phyloP scores from a whole-genome alignment of 2,888 invertebrate genomes.

The Sisyra nigra region DNA sequence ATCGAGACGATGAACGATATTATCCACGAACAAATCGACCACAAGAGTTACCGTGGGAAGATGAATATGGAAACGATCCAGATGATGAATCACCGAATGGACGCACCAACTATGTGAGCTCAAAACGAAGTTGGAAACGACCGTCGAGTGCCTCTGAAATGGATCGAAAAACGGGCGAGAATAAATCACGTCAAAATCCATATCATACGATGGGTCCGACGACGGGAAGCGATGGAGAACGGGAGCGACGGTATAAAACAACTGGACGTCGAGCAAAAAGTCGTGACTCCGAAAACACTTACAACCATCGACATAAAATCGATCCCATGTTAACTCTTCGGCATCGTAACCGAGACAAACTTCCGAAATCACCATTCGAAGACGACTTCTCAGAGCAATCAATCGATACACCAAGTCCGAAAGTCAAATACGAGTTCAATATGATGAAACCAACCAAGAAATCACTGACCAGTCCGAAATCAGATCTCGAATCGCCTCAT shows the following conservation, averaged over 20 bases:
- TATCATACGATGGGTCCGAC: constrained; percentile 19
- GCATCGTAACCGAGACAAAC: constrained; percentile 12
- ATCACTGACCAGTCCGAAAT: constrained; percentile 4
- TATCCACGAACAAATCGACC: constrained; percentile 18
- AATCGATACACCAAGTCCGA: constrained; percentile 7
- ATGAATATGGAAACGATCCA: constrained; percentile 30
- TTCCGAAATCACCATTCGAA: constrained; percentile 12
- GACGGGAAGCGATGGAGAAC: constrained; percentile 36
- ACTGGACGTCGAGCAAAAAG: constrained; percentile 29
- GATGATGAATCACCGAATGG: constrained; percentile 19
- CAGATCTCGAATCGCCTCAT: constrained; percentile 4
- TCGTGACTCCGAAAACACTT: constrained; percentile 25
- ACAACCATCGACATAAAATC: constrained; percentile 19
- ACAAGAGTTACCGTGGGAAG: constrained; percentile 41
- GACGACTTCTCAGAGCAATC: constrained; percentile 12
- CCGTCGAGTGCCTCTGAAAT: constrained; percentile 41
- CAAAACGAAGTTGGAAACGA: constrained; percentile 31
- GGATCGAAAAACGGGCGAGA: constrained; percentile 29
- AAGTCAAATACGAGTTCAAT: constrained; percentile 6
- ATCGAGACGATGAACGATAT: constrained; percentile 28
- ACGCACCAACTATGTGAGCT: constrained; percentile 20
- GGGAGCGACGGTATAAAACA: constrained; percentile 33
- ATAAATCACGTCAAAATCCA: constrained; percentile 19
- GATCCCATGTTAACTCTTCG: constrained; percentile 21
- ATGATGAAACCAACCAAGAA: neutral